Evolutionary conservation across 2,113 vertebrate genomes (phyloP), one percentile per base, ranked within the genome.

Genomic region (Anhinga rufa): DNA sequence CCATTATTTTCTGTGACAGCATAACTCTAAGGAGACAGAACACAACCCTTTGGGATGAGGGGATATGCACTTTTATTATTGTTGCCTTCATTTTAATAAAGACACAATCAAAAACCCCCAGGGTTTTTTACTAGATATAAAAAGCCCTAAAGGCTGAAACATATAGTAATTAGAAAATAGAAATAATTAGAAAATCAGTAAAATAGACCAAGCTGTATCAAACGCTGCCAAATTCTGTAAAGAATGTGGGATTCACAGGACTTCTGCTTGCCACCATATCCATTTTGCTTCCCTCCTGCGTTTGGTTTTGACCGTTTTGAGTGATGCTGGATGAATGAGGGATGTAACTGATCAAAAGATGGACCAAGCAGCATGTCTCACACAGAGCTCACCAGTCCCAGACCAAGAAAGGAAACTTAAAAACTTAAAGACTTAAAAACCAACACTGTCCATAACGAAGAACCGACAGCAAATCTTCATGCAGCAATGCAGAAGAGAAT

Each of bases 331-430:
- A 95, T 93, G 92, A 95, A 98, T 98, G 98, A 95, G 61, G 32
- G 80, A 98, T 98, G 98, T 96, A 95, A 98, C 94, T 98, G 98
- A 98, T 99, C 98, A 98, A 98, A 99, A 99, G 99, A 99, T 99
- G 98, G 98, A 97, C 98, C 97, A 98, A 98, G 96, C 97, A 98
- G 97, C 98, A 98, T 98, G 98, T 98, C 96, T 97, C 98, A 98
- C 97, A 98, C 97, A 98, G 97, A 98, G 98, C 97, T 98, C 97
- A 98, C 97, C 97, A 96, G 92, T 98, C 96, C 91, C 95, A 98
- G 97, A 98, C 93, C 96, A 97, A 98, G 97, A 98, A 98, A 97
- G 98, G 98, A 97, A 98, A 98, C 98, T 98, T 98, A 98, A 98
- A 98, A 94, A 98, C 98, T 98, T 88, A 91, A 98, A 97, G 95